Conservation (phyloP, 2,797 vertebrate species). For the Miichthys miiuy region DNA sequence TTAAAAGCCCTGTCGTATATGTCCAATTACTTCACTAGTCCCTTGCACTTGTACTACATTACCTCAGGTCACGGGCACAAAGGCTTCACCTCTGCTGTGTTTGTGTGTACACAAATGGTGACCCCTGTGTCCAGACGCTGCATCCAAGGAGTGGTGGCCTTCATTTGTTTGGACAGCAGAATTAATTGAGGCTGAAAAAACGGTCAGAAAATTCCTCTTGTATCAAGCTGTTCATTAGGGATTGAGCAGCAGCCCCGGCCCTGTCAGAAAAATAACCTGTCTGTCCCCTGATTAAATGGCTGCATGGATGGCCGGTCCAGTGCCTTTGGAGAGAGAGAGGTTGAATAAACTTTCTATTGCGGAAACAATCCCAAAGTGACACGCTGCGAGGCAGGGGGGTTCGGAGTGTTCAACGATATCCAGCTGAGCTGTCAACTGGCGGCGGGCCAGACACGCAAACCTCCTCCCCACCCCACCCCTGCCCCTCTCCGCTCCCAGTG, state of each 20-base stretch:
- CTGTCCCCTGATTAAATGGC: slow-evolving; percentile 89
- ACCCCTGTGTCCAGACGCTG: slow-evolving; percentile 87
- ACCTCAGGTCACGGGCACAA: slow-evolving; percentile 79
- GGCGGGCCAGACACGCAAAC: slow-evolving; percentile 92
- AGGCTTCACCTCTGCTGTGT: slow-evolving; percentile 83
- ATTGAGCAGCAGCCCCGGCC: slow-evolving; percentile 87
- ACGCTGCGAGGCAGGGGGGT: slow-evolving; percentile 87
- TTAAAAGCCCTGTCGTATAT: slow-evolving; percentile 18
- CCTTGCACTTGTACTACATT: slow-evolving; percentile 54
- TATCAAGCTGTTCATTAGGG: slow-evolving; percentile 95
- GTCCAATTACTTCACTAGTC: slow-evolving; percentile 27
- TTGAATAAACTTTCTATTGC: slow-evolving; percentile 97
- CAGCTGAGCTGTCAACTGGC: slow-evolving; percentile 97
- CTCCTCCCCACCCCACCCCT: slow-evolving; percentile 74
- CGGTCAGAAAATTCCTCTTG: slow-evolving; percentile 91
- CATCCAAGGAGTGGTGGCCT: slow-evolving; percentile 85
- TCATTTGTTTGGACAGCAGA: slow-evolving; percentile 97
- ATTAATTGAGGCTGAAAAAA: slow-evolving; percentile 95
- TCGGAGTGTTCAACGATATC: slow-evolving; percentile 92
- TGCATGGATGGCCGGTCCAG: slow-evolving; percentile 88
- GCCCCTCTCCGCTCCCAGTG: slow-evolving; percentile 72
- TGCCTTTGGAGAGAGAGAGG: slow-evolving; percentile 90
- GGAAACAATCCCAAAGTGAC: slow-evolving; percentile 95
- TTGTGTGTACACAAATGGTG: slow-evolving; percentile 89
- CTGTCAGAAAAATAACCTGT: slow-evolving; percentile 95